Evolutionary conservation across 2,797 vertebrate genomes (phyloP), one percentile per base, ranked within the genome.

Genomic region (Craterocephalus amniculus): DNA sequence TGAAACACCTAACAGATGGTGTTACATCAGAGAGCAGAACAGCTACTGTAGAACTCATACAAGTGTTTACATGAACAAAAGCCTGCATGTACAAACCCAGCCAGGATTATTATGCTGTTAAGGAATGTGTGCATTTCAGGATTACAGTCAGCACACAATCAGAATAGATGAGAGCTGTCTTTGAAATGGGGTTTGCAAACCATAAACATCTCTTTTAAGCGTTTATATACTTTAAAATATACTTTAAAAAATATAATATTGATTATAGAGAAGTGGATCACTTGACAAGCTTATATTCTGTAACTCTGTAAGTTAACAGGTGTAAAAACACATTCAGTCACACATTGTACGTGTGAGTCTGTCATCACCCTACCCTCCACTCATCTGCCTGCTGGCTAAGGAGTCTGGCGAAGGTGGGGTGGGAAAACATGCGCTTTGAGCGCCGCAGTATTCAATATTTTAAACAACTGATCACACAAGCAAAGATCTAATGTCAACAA

Each of bases 371-470:
- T 20, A 32, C 66, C 72, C 26, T 49, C 36, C 7, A 12, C 27
- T 67, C 74, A 76, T 73, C 67, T 74, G 63, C 59, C 2, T 16
- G 13, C 27, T 26, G 38, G n/a, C n/a, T n/a, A n/a, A n/a, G n/a
- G n/a, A 67, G 16, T 62, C 68, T 38, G 54, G 27, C 31, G 2
- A 4, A 43, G 76, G 61, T 68, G 64, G 40, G 77, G 60, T 66
- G 72, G 79, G 76, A 78, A 80, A 83, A 61, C 60, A 75, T 82
- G 51, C 70, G 16, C 62, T 45, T 29, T 32, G 0, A 64, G 70
- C 73, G 34, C 4, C 26, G 45, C 58, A 62, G 73, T 52, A 86
- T 85, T 88, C 89, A 85, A 84, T 83, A 83, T 77, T 74, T 58
- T 66, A 52, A 84, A 78, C 77, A 76, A 82, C 77, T 59, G 67